These are phyloP conservation scores for Alectura lathami DNA, from an alignment of 2,113 vertebrate genomes.

Conservation along the genomic window DNA sequence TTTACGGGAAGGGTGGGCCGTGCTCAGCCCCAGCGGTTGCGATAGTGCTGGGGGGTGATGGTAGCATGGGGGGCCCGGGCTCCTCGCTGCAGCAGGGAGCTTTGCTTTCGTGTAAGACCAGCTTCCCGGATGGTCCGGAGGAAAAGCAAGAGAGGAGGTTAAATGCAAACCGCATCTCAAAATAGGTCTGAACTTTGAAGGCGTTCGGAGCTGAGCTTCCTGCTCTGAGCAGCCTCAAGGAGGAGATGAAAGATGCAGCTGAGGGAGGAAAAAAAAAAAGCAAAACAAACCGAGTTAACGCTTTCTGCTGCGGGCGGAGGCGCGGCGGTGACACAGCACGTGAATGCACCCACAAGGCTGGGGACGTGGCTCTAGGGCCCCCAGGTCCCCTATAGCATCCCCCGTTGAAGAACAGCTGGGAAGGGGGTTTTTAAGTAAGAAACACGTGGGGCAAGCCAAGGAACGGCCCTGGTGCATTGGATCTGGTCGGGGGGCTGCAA, in stretches of 20 bases:
- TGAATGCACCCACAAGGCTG: fast-evolving
- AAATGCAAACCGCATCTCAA: slow-evolving; percentile 54
- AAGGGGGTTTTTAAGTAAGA: not conserved
- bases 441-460: not conserved
- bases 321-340: not conserved
- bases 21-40: fast-evolving
- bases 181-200: slow-evolving; percentile 20
- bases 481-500: not conserved
- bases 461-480: not conserved
- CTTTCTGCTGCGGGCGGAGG: not conserved
- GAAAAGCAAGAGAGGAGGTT: not conserved
- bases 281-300: not conserved
- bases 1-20: slow-evolving; percentile 68
- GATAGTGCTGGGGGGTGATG: not conserved
- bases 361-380: not conserved
- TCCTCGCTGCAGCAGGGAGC: fast-evolving
- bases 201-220: not conserved
- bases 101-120: slow-evolving; percentile 5
- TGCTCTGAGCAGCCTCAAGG: not conserved
- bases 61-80: fast-evolving
- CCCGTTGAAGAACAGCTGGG: fast-evolving
- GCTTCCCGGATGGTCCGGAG: not conserved
- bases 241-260: slow-evolving; percentile 38
- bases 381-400: fast-evolving
- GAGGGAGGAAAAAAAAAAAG: not conserved